These are phyloP conservation scores for Odontesthes bonariensis DNA, from an alignment of 2,113 vertebrate genomes.

Conservation along the genomic window DNA sequence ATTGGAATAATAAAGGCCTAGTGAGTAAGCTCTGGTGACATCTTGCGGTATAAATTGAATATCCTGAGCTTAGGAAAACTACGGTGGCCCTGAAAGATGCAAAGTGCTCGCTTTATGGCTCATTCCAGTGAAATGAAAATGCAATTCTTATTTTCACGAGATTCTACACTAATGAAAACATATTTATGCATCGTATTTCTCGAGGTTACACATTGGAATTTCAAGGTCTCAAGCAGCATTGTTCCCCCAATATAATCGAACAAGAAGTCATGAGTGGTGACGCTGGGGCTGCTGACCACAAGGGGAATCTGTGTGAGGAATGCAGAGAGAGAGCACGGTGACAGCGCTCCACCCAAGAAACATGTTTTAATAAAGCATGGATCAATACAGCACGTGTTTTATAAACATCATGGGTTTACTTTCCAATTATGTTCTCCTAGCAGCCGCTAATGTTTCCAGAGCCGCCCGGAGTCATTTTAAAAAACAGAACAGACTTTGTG, in stretches of 20 bases:
- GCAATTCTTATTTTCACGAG: too few relatives aligned
- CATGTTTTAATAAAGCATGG: slow-evolving; percentile 57
- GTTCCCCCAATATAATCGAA: not conserved
- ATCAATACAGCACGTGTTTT: slow-evolving; percentile 46
- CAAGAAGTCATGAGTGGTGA: slow-evolving; percentile 16
- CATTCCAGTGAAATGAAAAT: too few relatives aligned
- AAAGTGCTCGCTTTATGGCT: too few relatives aligned
- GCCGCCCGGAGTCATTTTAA: not conserved
- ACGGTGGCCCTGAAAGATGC: too few relatives aligned
- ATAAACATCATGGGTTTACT: slow-evolving; percentile 30
- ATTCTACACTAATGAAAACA: too few relatives aligned
- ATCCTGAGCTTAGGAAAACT: too few relatives aligned
- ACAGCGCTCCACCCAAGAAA: slow-evolving; percentile 41
- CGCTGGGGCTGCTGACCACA: not conserved
- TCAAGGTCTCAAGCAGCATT: not conserved
- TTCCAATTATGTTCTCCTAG: slow-evolving; percentile 47
- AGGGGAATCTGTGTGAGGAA: slow-evolving; percentile 35
- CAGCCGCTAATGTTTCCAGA: slow-evolving; percentile 44
- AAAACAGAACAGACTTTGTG: not conserved
- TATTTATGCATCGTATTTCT: too few relatives aligned
- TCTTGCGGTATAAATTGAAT: too few relatives aligned
- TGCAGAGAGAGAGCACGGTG: not conserved
- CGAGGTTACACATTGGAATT: too few relatives aligned
- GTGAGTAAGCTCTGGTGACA: too few relatives aligned
- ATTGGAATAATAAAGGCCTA: too few relatives aligned